A percentile compares a stretch with the other conserved stretches of the same genome.
Conservation (phyloP, 2,888 invertebrate genomes). For the Torymus tubicola region DNA sequence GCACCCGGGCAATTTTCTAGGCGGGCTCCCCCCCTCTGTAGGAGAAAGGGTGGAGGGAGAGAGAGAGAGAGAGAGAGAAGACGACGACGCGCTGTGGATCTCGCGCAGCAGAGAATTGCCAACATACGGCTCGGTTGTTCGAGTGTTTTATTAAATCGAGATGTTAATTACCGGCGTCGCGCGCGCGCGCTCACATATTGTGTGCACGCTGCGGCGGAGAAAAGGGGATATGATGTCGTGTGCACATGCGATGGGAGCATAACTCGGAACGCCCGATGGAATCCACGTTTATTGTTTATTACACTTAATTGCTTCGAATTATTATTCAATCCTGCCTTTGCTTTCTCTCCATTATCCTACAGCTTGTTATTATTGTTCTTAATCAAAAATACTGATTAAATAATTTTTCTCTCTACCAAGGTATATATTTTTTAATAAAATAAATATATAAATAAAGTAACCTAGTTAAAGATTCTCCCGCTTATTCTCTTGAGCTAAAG, state of each 20-base stretch:
- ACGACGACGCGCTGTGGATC: conserved; percentile 45
- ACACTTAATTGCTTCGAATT: background rate
- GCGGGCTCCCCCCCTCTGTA: conserved; percentile 6
- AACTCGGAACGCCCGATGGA: conserved; percentile 23
- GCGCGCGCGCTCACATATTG: background rate
- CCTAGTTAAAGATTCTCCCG: too few relatives aligned
- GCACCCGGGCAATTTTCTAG: conserved; percentile 48
- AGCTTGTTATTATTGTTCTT: too few relatives aligned
- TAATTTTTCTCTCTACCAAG: too few relatives aligned
- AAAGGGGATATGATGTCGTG: background rate
- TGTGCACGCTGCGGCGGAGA: background rate
- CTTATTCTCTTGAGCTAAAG: too few relatives aligned
- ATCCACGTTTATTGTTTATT: conserved; percentile 24
- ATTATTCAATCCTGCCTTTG: too few relatives aligned
- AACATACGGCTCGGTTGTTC: conserved; percentile 71
- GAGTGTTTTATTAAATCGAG: conserved; percentile 72
- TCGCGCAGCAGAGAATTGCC: conserved; percentile 62
- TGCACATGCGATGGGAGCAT: background rate
- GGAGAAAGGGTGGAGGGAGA: conserved; percentile 48
- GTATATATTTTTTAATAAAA: too few relatives aligned
- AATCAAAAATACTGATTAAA: too few relatives aligned
- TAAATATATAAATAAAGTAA: too few relatives aligned
- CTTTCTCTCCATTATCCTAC: too few relatives aligned
- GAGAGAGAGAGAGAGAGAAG: background rate
- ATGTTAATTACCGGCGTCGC: conserved; percentile 69